Base-by-base conservation (phyloP, 1,140 invertebrate species). In the Choristoneura fumiferana region DNA sequence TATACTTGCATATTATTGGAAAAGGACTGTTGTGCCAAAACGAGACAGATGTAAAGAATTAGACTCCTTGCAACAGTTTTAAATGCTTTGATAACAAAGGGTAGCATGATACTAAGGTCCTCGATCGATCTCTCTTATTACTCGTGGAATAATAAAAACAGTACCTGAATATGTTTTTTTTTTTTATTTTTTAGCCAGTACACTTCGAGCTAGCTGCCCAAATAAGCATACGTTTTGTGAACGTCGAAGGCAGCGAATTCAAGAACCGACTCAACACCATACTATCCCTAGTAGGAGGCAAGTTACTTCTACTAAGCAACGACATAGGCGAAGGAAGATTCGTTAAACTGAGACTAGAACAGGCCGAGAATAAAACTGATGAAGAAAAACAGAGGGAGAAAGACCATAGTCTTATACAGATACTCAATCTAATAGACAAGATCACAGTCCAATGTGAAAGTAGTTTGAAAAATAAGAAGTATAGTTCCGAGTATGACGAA, bases 151-250 rank as follows among this genome's bases (percentile, higher is more conserved):
- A n/a, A n/a, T n/a, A n/a, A n/a, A n/a, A n/a, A n/a, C n/a, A n/a
- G n/a, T n/a, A n/a, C n/a, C n/a, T n/a, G n/a, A n/a, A n/a, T n/a
- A n/a, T n/a, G n/a, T n/a, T n/a, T n/a, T n/a, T 63, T 53, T 56
- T 49, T 45, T 33, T 38, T 33, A 18, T 62, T 63, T 79, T 76
- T 61, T 67, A 91, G 84, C 84, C 91, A 13, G 74, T 88, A 3
- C 91, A 93, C 54, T 84, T 91, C 3, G 91, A 91, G 62, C 74
- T 95, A 60, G 94, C 92, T 0, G 91, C 92, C 0, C 93, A 94
- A 64, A 69, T 95, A 0, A 87, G 90, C 63, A 93, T 93, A 0
- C 75, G 94, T 33, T 96, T 96, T 87, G 93, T 95, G 0, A 92
- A 91, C 55, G 92, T 93, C 0, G 95, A 97, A 73, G 88, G 92